Percentiles rank a stretch among this genome's conserved stretches.
Evolutionary conservation across 2,797 vertebrate species (phyloP).

Genomic region (Streptopelia turtur): DNA sequence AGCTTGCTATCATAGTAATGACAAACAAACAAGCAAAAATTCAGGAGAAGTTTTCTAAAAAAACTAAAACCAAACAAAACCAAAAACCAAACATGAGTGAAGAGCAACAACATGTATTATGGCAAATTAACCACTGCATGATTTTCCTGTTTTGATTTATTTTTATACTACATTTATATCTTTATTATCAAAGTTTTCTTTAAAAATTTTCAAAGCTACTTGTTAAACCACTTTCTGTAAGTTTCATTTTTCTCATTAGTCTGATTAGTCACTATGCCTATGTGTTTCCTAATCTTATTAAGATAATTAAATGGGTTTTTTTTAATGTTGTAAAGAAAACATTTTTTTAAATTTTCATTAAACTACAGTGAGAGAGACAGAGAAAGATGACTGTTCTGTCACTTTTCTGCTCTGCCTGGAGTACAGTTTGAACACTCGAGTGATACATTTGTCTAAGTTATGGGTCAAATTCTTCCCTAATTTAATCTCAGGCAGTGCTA

Average conservation of each 20-base stretch:
- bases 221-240: slow-evolving; percentile 55
- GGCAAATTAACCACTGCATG: slow-evolving; percentile 80
- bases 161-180: slow-evolving; percentile 61
- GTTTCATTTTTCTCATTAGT: slow-evolving; percentile 36
- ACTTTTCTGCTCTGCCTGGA: not conserved
- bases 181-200: slow-evolving; percentile 61
- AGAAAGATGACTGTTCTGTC: slow-evolving; percentile 65
- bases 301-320: slow-evolving; percentile 46
- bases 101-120: slow-evolving; percentile 75
- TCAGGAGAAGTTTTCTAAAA: slow-evolving; percentile 16
- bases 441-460: not conserved
- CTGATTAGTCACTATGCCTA: slow-evolving; percentile 5
- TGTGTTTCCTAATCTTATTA: slow-evolving; percentile 44
- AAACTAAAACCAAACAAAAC: slow-evolving; percentile 26
- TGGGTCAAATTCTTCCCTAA: not conserved
- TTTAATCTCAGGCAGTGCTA: not conserved
- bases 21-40: slow-evolving; percentile 70
- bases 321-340: slow-evolving; percentile 53
- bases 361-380: slow-evolving; percentile 31
- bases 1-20: slow-evolving; percentile 64
- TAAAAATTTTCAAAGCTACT: slow-evolving; percentile 35
- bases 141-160: slow-evolving; percentile 70
- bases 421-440: not conserved
- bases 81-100: not conserved
- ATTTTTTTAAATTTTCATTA: slow-evolving; percentile 68